Conservation (phyloP, 2,113 vertebrate species). For the Myiagra hebetior region DNA sequence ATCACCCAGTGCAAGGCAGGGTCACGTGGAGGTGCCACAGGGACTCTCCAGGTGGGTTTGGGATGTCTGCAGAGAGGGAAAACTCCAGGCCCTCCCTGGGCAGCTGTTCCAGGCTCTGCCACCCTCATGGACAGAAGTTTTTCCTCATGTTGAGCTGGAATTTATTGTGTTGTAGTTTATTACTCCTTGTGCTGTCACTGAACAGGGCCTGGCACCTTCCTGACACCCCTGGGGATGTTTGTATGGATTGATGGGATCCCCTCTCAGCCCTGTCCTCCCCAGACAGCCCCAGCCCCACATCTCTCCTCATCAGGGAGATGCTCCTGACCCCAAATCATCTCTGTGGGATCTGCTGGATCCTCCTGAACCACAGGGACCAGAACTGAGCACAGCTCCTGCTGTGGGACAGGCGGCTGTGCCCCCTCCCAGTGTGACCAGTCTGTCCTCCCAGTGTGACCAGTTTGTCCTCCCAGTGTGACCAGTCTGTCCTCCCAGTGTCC, state of each 20-base stretch:
- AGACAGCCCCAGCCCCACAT: background rate
- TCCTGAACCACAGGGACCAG: background rate
- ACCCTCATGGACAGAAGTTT: background rate
- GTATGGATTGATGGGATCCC: background rate
- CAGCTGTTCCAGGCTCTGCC: background rate
- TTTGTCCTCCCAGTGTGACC: background rate
- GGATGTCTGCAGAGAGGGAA: background rate
- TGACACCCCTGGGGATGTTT: background rate
- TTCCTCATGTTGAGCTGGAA: accelerated
- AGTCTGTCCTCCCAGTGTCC: background rate
- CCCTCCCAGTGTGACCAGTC: background rate
- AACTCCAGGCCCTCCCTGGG: background rate
- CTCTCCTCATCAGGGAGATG: background rate
- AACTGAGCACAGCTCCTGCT: background rate
- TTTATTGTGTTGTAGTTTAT: accelerated
- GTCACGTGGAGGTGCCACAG: background rate
- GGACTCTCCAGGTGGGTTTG: background rate
- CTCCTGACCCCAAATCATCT: background rate
- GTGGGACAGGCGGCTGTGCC: accelerated
- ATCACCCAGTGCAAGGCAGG: background rate
- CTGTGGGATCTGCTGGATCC: background rate
- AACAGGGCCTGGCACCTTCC: background rate
- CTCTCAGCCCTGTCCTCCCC: background rate
- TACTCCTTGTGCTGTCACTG: accelerated
- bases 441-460: too few relatives aligned